Evolutionary conservation across 2,113 vertebrate genomes (phyloP).

Genomic region (Lepus timidus): DNA sequence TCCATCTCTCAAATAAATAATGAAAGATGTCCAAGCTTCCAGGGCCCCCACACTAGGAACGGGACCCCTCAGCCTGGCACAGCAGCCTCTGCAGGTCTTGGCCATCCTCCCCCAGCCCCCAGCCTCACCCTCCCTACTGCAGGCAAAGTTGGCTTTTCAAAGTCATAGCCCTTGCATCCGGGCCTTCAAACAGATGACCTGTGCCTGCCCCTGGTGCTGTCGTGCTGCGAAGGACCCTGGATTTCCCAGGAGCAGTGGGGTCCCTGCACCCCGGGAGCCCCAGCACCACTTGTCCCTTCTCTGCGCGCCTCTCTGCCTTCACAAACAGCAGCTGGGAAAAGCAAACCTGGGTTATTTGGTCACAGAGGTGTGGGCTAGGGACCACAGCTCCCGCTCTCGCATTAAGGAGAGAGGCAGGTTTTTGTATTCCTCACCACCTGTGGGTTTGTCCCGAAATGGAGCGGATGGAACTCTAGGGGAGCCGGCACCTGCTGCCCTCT

Average conservation of each 20-base stretch:
- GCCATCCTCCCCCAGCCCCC: background rate
- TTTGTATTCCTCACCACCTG: background rate
- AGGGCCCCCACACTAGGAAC: background rate
- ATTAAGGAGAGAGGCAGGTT: background rate
- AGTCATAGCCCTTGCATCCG: background rate
- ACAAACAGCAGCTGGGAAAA: background rate
- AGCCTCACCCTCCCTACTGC: background rate
- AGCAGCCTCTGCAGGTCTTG: background rate
- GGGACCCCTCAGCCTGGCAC: background rate
- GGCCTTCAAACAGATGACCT: background rate
- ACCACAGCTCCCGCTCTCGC: background rate
- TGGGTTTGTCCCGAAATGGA: background rate
- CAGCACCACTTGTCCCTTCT: background rate
- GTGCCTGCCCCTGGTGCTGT: background rate
- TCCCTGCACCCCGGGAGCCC: background rate
- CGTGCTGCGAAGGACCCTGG: background rate
- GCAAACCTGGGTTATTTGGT: too few relatives aligned
- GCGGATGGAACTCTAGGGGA: background rate
- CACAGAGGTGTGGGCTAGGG: background rate
- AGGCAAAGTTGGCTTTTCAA: background rate
- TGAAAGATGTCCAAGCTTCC: background rate
- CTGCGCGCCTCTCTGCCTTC: background rate
- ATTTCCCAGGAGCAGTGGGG: background rate
- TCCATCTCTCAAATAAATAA: too few relatives aligned
- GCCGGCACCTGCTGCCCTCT: background rate